Evolutionary conservation across 2,888 invertebrate genomes (phyloP).

Genomic region (Pegoplata infirma): DNA sequence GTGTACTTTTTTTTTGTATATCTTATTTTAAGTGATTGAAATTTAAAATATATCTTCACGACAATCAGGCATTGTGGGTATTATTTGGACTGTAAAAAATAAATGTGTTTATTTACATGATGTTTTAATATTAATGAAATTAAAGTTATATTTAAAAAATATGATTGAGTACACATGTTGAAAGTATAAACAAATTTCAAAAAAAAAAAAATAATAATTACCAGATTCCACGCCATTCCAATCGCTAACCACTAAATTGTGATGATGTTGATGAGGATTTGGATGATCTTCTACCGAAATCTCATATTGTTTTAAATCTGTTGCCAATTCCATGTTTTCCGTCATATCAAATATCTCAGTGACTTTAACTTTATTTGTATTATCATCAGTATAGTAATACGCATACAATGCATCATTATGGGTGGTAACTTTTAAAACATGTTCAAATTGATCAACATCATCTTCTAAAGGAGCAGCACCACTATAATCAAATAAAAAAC

Average conservation of each 20-base stretch:
- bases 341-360: conserved; percentile 94
- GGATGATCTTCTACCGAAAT: conserved; percentile 76
- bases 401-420: conserved; percentile 92
- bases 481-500: conserved; percentile 61
- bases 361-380: conserved; percentile 90
- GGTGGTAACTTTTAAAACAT: conserved; percentile 86
- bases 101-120: conserved; percentile 58
- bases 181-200: not conserved
- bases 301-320: conserved; percentile 75
- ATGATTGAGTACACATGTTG: not conserved
- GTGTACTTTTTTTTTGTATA: conserved; percentile 30
- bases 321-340: conserved; percentile 84
- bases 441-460: conserved; percentile 83
- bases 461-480: conserved; percentile 74
- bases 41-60: conserved; percentile 74
- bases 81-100: conserved; percentile 75
- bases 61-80: conserved; percentile 74
- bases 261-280: conserved; percentile 75
- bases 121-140: no score
- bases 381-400: conserved; percentile 92
- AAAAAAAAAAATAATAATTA: conserved; percentile 62
- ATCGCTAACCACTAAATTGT: conserved; percentile 76
- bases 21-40: conserved; percentile 11
- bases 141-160: not conserved
- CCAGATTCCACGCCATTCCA: conserved; percentile 78